Percentiles rank a stretch among this genome's conserved stretches.
Conservation (phyloP, 37 sponge, comb jelly and placozoan species). For the Chondrosia reniformis region DNA sequence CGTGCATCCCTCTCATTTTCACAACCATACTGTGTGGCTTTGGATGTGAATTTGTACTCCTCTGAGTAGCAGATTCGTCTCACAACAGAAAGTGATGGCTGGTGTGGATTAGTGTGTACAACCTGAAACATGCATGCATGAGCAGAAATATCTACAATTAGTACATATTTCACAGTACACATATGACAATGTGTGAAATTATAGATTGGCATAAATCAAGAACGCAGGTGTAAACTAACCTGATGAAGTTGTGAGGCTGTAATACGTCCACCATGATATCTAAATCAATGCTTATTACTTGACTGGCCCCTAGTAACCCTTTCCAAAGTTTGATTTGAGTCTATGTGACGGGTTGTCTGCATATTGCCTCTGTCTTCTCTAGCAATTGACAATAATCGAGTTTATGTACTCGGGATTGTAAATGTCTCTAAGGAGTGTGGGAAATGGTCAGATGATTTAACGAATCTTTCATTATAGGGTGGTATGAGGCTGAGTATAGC, state of each 20-base stretch:
- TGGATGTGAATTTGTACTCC: slow-evolving; percentile 4
- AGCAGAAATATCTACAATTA: neutral
- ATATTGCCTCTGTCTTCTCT: neutral
- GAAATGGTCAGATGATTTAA: neutral
- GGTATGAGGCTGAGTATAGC: slow-evolving; percentile 1
- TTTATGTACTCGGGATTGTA: slow-evolving; percentile 19
- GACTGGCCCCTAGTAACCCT: neutral
- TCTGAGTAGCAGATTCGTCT: slow-evolving; percentile 37
- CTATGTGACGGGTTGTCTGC: neutral
- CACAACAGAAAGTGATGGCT: slow-evolving; percentile 28
- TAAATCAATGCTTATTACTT: slow-evolving; percentile 14
- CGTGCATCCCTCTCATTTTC: slow-evolving; percentile 20
- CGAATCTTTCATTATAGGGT: neutral
- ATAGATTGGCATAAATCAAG: neutral
- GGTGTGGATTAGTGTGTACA: slow-evolving; percentile 16
- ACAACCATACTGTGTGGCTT: slow-evolving; percentile 29
- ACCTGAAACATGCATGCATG: neutral
- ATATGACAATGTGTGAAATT: neutral
- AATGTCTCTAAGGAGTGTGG: neutral
- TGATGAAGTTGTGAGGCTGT: slow-evolving; percentile 33
- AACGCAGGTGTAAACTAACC: neutral
- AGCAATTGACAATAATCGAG: slow-evolving; percentile 4
- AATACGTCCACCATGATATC: slow-evolving; percentile 22
- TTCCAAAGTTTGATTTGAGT: neutral
- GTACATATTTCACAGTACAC: neutral